These are phyloP conservation scores for Notarius quadriscutis DNA, from an alignment of 2,113 vertebrate species.

Conservation along the genomic window DNA sequence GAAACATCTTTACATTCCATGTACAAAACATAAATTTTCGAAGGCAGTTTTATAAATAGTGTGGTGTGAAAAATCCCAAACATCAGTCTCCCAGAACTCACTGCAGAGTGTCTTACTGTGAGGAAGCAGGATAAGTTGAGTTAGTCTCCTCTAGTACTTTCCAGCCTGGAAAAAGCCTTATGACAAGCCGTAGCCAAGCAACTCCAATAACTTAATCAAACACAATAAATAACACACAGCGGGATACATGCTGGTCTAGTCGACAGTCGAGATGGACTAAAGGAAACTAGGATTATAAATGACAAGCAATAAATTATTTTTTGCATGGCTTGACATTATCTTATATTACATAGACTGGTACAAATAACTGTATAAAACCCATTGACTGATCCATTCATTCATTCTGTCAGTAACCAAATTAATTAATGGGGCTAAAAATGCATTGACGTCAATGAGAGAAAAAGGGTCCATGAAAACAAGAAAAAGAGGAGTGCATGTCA, in stretches of 20 bases:
- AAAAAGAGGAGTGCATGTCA: too few relatives aligned
- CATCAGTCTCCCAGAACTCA: not conserved
- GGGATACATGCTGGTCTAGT: not conserved
- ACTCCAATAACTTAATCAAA: slow-evolving; percentile 63
- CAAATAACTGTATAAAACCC: not conserved
- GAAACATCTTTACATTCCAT: not conserved
- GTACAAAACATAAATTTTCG: not conserved
- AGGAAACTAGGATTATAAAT: not conserved
- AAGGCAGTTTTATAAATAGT: not conserved
- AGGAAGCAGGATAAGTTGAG: slow-evolving; percentile 59
- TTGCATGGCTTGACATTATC: not conserved
- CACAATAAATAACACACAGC: slow-evolving; percentile 55
- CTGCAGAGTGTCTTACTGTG: slow-evolving; percentile 5
- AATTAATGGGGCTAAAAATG: too few relatives aligned
- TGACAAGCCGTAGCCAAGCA: slow-evolving; percentile 63
- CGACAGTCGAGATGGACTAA: not conserved
- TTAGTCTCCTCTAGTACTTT: slow-evolving; percentile 60
- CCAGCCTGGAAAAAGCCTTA: slow-evolving; percentile 59
- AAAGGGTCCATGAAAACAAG: too few relatives aligned
- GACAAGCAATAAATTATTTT: not conserved
- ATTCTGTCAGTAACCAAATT: too few relatives aligned
- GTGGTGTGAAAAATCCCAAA: not conserved
- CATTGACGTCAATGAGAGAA: too few relatives aligned
- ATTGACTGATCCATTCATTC: not conserved
- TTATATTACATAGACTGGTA: not conserved